phyloP scores from a whole-genome alignment of 2,113 vertebrate species.

The Colossoma macropomum region DNA sequence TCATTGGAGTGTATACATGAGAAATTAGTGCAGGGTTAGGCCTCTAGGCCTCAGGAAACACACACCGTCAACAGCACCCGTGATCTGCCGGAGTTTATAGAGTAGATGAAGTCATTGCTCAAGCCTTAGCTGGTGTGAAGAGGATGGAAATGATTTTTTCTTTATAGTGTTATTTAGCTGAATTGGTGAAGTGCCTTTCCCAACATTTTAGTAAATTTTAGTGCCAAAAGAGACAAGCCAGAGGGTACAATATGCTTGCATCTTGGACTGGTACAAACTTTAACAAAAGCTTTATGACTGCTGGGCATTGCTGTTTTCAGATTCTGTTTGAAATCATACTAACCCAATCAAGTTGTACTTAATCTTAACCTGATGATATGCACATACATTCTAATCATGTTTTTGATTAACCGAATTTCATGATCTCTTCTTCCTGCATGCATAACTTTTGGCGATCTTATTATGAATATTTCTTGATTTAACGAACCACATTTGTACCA shows the following conservation, averaged over 20 bases:
- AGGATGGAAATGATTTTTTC: constrained; percentile 22
- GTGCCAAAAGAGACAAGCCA: background rate
- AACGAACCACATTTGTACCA: background rate
- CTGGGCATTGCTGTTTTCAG: background rate
- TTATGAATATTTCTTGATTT: background rate
- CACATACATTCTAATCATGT: background rate
- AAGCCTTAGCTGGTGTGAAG: background rate
- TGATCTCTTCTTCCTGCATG: constrained; percentile 26
- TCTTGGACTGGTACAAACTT: constrained; percentile 27
- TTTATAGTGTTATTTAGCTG: constrained; percentile 8
- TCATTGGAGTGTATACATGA: background rate
- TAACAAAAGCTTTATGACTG: background rate
- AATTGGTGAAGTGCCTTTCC: background rate
- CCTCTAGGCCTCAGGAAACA: background rate
- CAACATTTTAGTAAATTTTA: background rate
- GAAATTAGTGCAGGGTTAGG: background rate
- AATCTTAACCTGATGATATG: background rate
- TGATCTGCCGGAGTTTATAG: background rate
- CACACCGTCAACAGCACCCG: background rate
- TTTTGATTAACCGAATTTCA: constrained; percentile 1
- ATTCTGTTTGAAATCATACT: constrained; percentile 24
- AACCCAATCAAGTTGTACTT: constrained; percentile 35
- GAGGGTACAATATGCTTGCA: constrained; percentile 8
- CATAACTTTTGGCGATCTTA: constrained; percentile 32
- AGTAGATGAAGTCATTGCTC: constrained; percentile 4